Conservation (phyloP, 1,140 invertebrate species). For the Drosophila malerkotliana region DNA sequence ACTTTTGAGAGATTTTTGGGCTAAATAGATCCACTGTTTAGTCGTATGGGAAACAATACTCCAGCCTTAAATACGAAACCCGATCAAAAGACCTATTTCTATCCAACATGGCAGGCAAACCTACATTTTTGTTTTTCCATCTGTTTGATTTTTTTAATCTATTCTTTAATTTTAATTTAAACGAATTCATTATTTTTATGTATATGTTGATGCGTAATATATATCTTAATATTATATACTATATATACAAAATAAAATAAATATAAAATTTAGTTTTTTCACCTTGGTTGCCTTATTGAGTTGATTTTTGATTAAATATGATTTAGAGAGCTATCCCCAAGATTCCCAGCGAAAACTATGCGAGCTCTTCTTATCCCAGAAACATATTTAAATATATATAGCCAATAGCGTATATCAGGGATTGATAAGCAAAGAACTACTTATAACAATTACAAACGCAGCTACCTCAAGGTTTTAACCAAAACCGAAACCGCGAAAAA, state of each 20-base stretch:
- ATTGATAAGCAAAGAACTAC: conserved; percentile 32
- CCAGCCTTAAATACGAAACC: conserved; percentile 11
- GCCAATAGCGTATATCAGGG: conserved; percentile 59
- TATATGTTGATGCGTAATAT: conserved; percentile 62
- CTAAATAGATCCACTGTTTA: background rate
- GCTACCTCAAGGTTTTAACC: conserved; percentile 67
- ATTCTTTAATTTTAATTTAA: conserved; percentile 53
- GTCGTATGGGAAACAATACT: conserved; percentile 13
- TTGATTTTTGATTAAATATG: conserved; percentile 18
- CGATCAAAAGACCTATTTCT: conserved; percentile 34
- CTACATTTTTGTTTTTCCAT: conserved; percentile 29
- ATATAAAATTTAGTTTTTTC: conserved; percentile 60
- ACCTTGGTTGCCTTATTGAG: conserved; percentile 32
- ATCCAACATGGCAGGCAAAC: conserved; percentile 36
- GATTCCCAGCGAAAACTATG: conserved; percentile 16
- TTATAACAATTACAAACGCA: conserved; percentile 34
- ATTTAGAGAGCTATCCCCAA: conserved; percentile 14
- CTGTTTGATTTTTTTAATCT: conserved; percentile 48
- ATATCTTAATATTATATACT: conserved; percentile 57
- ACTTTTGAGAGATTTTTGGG: conserved; percentile 37
- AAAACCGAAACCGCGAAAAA: conserved; percentile 35
- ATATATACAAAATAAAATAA: conserved; percentile 64
- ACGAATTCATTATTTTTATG: conserved; percentile 62
- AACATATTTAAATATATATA: conserved; percentile 14
- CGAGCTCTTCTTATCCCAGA: conserved; percentile 33